Conservation (phyloP, 2,797 vertebrate genomes). For the Lagothrix lagotricha region DNA sequence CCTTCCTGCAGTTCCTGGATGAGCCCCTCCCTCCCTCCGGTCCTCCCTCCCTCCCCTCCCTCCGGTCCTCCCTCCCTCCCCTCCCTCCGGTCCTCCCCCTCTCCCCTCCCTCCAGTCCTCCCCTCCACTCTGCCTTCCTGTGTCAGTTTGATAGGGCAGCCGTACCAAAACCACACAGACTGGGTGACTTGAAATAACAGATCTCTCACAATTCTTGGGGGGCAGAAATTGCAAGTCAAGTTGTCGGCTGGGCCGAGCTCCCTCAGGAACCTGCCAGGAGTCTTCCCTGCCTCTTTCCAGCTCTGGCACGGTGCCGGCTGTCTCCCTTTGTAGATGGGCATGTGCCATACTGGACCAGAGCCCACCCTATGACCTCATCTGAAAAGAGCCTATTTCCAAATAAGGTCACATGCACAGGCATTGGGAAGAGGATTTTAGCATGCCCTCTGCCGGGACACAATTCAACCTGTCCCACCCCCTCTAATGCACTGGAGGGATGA, state of each 20-base stretch:
- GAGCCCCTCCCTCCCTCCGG: no score
- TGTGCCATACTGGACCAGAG: neutral
- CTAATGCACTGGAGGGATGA: neutral
- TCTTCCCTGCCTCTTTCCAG: neutral
- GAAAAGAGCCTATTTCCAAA: neutral
- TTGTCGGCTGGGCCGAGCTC: rapidly evolving
- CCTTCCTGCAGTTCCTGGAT: neutral
- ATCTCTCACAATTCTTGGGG: no score
- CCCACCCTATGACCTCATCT: neutral
- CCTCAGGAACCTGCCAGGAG: neutral
- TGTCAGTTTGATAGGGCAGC: neutral
- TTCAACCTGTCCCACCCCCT: no score
- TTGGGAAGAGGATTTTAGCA: neutral
- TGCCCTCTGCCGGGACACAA: neutral
- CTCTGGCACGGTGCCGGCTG: neutral
- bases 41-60: no score
- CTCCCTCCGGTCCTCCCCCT: no score
- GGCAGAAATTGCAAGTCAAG: neutral
- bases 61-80: no score
- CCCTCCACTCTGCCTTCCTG: neutral
- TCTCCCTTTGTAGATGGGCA: neutral
- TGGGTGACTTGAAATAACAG: neutral
- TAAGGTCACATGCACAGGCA: neutral
- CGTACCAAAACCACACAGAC: neutral
- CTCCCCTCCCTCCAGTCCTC: no score